Base-by-base conservation (phyloP, 2,888 invertebrate genomes). In the Clivina fossor region DNA sequence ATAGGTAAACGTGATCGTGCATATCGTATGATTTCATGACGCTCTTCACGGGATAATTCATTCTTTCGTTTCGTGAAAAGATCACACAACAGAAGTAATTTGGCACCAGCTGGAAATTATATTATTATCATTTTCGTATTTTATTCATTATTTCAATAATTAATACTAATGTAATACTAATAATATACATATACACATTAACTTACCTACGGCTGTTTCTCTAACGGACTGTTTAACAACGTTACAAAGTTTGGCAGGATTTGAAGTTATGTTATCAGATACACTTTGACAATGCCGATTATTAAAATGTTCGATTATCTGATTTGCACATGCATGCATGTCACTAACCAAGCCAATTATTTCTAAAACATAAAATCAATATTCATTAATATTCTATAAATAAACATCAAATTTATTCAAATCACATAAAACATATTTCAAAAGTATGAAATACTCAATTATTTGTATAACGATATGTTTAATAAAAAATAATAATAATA, bases 1-100 rank as follows among this genome's bases (percentile, higher is more conserved):
- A 83, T 75, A n/a, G 84, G 84, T 57, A 85, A 74, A 58, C 84
- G 77, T 19, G 82, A 80, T 66, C 82, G 81, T 28, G 83, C 80
- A 68, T 83, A 84, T 65, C 81, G 78, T 56, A 85, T 81, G 18
- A 85, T 83, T 70, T 84, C 83, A 65, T 84, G 80, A 59, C 83
- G 75, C 65, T 85, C 85, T 60, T 80, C 80, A 56, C 80, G 74
- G 4, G 81, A 76, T 58, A 85, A 71, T 63, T 82, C 81, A 30
- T 77, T 73, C 66, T 82, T 83, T 62, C 81, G 76, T 67, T 81
- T 81, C 15, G 82, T 79, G 67, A 83, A 85, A 58, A 85, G 72
- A 67, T 84, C 83, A 71, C 84, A 85, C 28, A 85, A 74, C 55
- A 83, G 76, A 46, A 84, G 69, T 28, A 81, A 68, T 70, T 80